Percentiles rank a stretch among this genome's conserved stretches.
These are phyloP conservation scores for Cenopis cana DNA, from an alignment of 2,888 invertebrate species.

Conservation along the genomic window DNA sequence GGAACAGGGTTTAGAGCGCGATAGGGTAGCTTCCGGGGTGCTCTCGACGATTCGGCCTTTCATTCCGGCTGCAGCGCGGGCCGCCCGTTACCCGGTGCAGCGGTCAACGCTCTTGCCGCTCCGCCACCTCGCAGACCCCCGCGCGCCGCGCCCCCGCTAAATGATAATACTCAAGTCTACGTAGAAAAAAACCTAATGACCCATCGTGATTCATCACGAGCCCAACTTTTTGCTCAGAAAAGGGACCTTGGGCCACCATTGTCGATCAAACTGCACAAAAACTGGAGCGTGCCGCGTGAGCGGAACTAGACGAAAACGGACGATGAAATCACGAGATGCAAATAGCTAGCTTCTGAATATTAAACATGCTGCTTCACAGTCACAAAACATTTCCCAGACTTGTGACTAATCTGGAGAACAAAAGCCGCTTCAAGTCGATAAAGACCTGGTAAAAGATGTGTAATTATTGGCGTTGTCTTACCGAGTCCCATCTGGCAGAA, in stretches of 20 bases:
- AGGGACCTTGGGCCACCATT: slow-evolving; percentile 13
- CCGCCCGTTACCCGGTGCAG: slow-evolving; percentile 66
- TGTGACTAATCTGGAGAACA: slow-evolving; percentile 32
- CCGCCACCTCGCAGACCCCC: slow-evolving; percentile 62
- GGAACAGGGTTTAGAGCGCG: neutral
- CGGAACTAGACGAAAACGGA: slow-evolving; percentile 43
- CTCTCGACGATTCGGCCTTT: slow-evolving; percentile 48
- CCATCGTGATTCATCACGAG: slow-evolving; percentile 43
- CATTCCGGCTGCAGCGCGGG: slow-evolving; percentile 53
- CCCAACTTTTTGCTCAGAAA: slow-evolving; percentile 17
- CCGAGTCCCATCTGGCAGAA: slow-evolving; percentile 90
- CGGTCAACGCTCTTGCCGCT: slow-evolving; percentile 80
- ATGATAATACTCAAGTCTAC: slow-evolving; percentile 18
- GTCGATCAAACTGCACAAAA: slow-evolving; percentile 49
- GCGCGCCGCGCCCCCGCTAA: slow-evolving; percentile 44
- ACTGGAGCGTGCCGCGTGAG: slow-evolving; percentile 42
- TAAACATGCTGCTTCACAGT: slow-evolving; percentile 32
- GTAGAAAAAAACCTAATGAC: slow-evolving; percentile 36
- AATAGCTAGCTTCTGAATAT: slow-evolving; percentile 27
- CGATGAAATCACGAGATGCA: slow-evolving; percentile 51
- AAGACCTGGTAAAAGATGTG: neutral
- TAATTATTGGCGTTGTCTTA: slow-evolving; percentile 64
- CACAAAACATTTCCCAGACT: slow-evolving; percentile 24
- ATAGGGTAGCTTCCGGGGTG: slow-evolving; percentile 23
- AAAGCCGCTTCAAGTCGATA: neutral